Base-by-base conservation (phyloP, 1,140 invertebrate species). In the Hyles vespertilio region DNA sequence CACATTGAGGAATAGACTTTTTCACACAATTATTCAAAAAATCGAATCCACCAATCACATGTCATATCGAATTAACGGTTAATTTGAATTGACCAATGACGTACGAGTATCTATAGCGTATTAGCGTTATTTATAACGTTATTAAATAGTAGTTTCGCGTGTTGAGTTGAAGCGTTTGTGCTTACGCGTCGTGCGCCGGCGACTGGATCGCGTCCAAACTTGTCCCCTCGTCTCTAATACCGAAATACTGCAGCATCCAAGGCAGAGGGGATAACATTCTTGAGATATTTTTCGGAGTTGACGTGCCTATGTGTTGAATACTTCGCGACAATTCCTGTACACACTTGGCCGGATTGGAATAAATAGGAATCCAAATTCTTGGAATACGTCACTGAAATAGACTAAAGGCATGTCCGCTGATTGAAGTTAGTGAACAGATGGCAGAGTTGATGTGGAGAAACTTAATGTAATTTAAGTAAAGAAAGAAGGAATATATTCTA, bases 161-260 rank as follows among this genome's bases (percentile, higher is more conserved):
- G 47, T 56, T 56, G 45, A 22, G 12, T 34, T 48, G 8, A n/a
- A 34, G 56, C 64, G 71, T 70, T 64, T 63, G 61, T 61, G 74
- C 67, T 64, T 63, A 58, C 46, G 51, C 64, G 68, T 65, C 63
- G 70, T 70, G 65, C 65, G 74, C 77, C 65, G 71, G 63, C 70
- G 67, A 86, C 85, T 88, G 83, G 83, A 85, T 69, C 65, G 61
- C 59, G 45, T 82, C 81, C 81, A 86, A 88, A 82, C 78, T 67
- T 84, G 82, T 88, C 83, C 74, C 78, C 70, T 76, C 68, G 61
- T 72, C 69, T 83, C 74, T 71, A 81, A 84, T 83, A 85, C 84
- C 74, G 62, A 88, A 88, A 88, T 88, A 88, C 73, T 67, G 72
- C 70, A 75, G 78, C 70, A 80, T 81, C 70, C 59, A 68, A 62